phyloP scores from a whole-genome alignment of 2,113 vertebrate genomes.

The Syngnathus typhle region DNA sequence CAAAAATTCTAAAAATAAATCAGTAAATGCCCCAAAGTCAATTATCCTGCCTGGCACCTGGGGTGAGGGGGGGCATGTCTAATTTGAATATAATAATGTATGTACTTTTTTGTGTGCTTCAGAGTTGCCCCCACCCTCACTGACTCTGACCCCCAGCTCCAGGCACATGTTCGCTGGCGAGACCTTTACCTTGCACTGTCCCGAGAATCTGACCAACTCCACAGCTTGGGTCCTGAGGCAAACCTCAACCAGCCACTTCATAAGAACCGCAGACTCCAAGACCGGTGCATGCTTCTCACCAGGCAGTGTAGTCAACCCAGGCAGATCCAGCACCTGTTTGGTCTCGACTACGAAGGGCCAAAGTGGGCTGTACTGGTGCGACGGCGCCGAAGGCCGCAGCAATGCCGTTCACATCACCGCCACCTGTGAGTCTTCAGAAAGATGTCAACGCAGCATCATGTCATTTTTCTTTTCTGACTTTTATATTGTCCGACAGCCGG shows the following conservation, averaged over 20 bases:
- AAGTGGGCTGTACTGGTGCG: slow-evolving; percentile 66
- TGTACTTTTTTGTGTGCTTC: not conserved
- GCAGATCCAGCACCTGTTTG: not conserved
- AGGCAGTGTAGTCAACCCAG: slow-evolving; percentile 15
- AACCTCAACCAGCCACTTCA: slow-evolving; percentile 2
- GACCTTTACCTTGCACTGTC: slow-evolving; percentile 45
- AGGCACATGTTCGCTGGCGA: slow-evolving; percentile 43
- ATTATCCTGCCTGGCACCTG: too few relatives aligned
- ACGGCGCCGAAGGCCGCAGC: slow-evolving; percentile 35
- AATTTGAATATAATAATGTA: too few relatives aligned
- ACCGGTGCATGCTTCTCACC: slow-evolving; percentile 27
- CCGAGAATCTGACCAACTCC: slow-evolving; percentile 17
- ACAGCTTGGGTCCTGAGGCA: slow-evolving; percentile 42
- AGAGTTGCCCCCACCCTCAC: slow-evolving; percentile 33
- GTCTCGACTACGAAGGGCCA: slow-evolving; percentile 24
- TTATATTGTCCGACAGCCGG: slow-evolving; percentile 41
- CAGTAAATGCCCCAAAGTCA: too few relatives aligned
- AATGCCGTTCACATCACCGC: slow-evolving; percentile 53
- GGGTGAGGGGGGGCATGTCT: too few relatives aligned
- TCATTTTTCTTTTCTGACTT: not conserved
- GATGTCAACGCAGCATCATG: not conserved
- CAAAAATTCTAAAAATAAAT: too few relatives aligned
- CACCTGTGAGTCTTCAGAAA: slow-evolving; percentile 53
- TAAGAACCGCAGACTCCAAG: not conserved
- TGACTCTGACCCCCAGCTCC: slow-evolving; percentile 48